Conservation (phyloP, 1,140 invertebrate genomes). For the Orchestia grillus region DNA sequence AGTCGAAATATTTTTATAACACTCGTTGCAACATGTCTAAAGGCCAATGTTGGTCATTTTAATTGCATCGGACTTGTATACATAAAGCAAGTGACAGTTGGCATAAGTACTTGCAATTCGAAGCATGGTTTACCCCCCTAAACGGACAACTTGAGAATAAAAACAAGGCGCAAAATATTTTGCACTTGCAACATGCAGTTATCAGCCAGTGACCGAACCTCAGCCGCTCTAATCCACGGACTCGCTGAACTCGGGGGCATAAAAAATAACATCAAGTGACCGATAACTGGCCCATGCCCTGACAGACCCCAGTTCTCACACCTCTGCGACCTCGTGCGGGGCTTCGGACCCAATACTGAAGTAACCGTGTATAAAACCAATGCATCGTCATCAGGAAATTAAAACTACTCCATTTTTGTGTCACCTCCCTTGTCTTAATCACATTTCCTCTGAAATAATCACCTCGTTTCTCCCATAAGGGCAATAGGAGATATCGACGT, state of each 20-base stretch:
- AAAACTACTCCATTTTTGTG: neutral
- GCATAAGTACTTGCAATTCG: neutral
- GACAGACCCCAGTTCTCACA: neutral
- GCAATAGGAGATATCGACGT: neutral
- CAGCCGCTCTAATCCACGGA: neutral
- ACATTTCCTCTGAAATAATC: neutral
- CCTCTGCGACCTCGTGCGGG: neutral
- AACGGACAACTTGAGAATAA: neutral
- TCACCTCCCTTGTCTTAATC: no score
- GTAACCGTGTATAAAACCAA: neutral
- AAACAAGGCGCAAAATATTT: neutral
- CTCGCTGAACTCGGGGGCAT: neutral
- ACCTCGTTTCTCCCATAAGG: no score
- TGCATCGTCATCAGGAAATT: neutral
- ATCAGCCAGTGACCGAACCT: neutral
- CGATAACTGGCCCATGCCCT: neutral
- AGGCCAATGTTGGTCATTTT: neutral
- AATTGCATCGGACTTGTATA: neutral
- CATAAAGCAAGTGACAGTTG: neutral
- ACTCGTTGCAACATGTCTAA: neutral
- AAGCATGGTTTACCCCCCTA: neutral
- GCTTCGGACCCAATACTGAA: neutral
- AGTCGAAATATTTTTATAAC: neutral
- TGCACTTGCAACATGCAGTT: neutral
- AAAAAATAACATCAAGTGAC: neutral